Evolutionary conservation across 35 echinoderm and acorn worm genomes (phyloP).

Genomic region (Antedon bifida): DNA sequence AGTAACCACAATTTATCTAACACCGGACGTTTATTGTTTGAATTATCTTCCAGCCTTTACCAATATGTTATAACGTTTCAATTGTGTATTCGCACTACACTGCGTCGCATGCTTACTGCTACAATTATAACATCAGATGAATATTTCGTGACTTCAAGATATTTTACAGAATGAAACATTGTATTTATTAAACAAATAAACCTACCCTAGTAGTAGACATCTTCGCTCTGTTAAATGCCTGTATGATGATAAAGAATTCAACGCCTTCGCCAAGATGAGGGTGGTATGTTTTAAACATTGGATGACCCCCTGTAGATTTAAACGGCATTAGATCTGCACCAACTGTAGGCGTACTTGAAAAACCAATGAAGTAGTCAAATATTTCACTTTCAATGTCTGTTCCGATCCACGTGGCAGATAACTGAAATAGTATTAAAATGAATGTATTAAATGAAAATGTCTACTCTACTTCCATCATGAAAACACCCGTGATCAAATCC

Average conservation of each 20-base stretch:
- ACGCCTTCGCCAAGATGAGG: constrained; percentile 16
- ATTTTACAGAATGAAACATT: background rate
- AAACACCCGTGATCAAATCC: too few species aligned
- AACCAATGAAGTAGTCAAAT: constrained; percentile 22
- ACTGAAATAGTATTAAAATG: background rate
- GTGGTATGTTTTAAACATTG: constrained; percentile 20
- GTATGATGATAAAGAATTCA: constrained; percentile 12
- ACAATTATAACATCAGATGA: background rate
- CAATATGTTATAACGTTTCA: too few species aligned
- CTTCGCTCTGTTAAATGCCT: constrained; percentile 28
- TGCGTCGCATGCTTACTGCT: background rate
- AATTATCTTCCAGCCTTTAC: too few species aligned
- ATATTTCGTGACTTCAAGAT: background rate
- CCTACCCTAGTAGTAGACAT: constrained; percentile 17
- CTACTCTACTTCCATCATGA: too few species aligned
- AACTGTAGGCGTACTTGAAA: constrained; percentile 3
- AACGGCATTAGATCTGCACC: constrained; percentile 16
- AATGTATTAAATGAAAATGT: background rate
- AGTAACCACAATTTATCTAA: background rate
- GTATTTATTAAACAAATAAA: background rate
- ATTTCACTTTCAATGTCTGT: constrained; percentile 3
- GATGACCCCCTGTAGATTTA: constrained; percentile 15
- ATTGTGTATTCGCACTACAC: background rate
- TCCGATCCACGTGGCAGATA: constrained; percentile 14
- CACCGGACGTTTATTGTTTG: too few species aligned